Conservation (phyloP, 2,797 vertebrate species). For the Synanceia verrucosa region DNA sequence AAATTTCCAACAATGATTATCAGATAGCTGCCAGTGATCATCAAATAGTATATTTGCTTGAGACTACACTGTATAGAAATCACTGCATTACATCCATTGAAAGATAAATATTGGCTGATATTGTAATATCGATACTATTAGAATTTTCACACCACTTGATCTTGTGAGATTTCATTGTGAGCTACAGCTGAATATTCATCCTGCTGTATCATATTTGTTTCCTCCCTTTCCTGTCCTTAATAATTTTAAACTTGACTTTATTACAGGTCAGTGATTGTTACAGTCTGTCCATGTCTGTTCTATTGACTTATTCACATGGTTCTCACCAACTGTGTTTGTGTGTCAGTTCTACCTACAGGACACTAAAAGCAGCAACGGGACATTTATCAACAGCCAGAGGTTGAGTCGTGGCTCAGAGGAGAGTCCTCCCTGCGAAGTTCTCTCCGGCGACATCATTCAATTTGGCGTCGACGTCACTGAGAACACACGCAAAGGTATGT, state of each 20-base stretch:
- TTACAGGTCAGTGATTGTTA: neutral
- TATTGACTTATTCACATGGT: neutral
- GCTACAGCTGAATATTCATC: neutral
- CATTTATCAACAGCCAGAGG: slow-evolving; percentile 99
- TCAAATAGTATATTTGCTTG: too few relatives aligned
- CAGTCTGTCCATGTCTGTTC: neutral
- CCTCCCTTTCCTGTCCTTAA: neutral
- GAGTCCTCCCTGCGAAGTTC: slow-evolving; percentile 97
- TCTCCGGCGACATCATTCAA: slow-evolving; percentile 98
- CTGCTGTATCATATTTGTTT: neutral
- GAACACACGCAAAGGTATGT: slow-evolving; percentile 98
- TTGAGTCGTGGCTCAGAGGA: slow-evolving; percentile 98
- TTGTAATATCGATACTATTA: too few relatives aligned
- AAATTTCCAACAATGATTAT: too few relatives aligned
- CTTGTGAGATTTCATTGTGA: neutral
- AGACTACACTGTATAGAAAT: too few relatives aligned
- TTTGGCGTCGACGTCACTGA: slow-evolving; percentile 99
- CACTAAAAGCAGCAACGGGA: slow-evolving; percentile 99
- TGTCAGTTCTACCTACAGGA: slow-evolving; percentile 98
- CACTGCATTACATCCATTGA: too few relatives aligned
- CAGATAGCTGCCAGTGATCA: too few relatives aligned
- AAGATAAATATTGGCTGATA: too few relatives aligned
- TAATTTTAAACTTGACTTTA: neutral
- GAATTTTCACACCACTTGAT: too few relatives aligned
- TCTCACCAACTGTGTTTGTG: slow-evolving; percentile 31